Evolutionary conservation across 2,113 vertebrate species (phyloP).

Genomic region (Salvelinus sp.): DNA sequence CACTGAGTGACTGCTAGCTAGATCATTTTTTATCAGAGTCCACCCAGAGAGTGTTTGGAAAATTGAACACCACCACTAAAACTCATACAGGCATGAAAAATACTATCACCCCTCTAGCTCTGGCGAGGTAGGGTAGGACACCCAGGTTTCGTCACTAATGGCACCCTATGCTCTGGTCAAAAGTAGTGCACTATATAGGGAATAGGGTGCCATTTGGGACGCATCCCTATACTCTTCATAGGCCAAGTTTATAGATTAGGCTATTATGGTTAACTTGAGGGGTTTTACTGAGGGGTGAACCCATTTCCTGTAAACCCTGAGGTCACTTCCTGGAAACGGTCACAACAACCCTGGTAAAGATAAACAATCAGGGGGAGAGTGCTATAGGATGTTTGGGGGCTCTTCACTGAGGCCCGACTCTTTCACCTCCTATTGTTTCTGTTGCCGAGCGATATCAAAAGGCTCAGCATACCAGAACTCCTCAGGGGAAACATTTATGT

Average conservation of each 20-base stretch:
- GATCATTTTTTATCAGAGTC: slow-evolving; percentile 63
- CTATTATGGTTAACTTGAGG: neutral
- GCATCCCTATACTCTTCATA: neutral
- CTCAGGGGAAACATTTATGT: neutral
- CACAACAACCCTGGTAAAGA: slow-evolving; percentile 62
- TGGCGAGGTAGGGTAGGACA: neutral
- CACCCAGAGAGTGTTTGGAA: slow-evolving; percentile 51
- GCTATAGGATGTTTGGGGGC: slow-evolving; percentile 59
- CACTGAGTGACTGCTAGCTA: slow-evolving; percentile 58
- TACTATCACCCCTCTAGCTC: slow-evolving; percentile 21
- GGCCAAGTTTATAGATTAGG: slow-evolving; percentile 19
- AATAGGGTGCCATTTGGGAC: neutral
- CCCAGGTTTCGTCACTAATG: too few relatives aligned
- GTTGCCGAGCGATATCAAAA: slow-evolving; percentile 52
- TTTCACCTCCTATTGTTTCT: slow-evolving; percentile 69
- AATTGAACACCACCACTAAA: slow-evolving; percentile 56
- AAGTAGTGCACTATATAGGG: too few relatives aligned
- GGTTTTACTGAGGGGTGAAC: slow-evolving; percentile 33
- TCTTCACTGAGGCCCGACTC: slow-evolving; percentile 37
- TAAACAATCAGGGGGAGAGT: slow-evolving; percentile 58
- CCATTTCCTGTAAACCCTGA: slow-evolving; percentile 63
- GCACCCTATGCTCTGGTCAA: too few relatives aligned
- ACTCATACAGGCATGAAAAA: slow-evolving; percentile 31
- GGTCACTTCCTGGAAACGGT: slow-evolving; percentile 74
- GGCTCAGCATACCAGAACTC: slow-evolving; percentile 36